Evolutionary conservation across 1,140 invertebrate genomes (phyloP).

Genomic region (Anoplolepis gracilipes): DNA sequence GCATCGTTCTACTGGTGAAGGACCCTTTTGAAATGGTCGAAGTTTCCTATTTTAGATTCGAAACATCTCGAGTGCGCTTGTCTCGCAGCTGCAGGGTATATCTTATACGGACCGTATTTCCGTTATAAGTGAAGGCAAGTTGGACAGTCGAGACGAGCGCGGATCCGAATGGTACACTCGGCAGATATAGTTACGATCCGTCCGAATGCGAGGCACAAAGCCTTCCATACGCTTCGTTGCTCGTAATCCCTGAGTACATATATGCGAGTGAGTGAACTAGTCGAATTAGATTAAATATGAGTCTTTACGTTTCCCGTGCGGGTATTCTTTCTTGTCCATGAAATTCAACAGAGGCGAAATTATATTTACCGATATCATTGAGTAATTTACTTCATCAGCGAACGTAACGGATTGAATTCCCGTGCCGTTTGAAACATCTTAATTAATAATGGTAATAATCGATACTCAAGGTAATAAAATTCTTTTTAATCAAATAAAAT

Average conservation of each 20-base stretch:
- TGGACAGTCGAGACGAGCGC: conserved; percentile 50
- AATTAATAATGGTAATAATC: background rate
- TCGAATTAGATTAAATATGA: conserved; percentile 49
- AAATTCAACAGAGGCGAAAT: conserved; percentile 5
- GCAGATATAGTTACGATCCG: conserved; percentile 46
- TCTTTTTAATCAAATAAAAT: background rate
- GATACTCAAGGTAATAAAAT: background rate
- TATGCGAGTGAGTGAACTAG: conserved; percentile 41
- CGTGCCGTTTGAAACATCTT: background rate
- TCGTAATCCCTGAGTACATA: conserved; percentile 48
- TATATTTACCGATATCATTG: background rate
- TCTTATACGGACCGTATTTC: conserved; percentile 59
- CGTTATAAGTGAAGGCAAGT: conserved; percentile 57
- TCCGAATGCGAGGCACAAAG: conserved; percentile 52
- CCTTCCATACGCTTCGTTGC: conserved; percentile 47
- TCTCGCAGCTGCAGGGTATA: conserved; percentile 43
- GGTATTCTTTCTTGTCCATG: background rate
- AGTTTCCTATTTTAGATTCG: conserved; percentile 58
- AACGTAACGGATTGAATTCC: background rate
- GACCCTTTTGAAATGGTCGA: conserved; percentile 41
- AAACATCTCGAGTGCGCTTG: conserved; percentile 51
- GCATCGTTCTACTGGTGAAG: conserved; percentile 16
- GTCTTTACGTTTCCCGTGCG: background rate
- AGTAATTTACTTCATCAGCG: conserved; percentile 7
- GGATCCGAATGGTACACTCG: conserved; percentile 47